These are phyloP conservation scores for Oncorhynchus keta DNA, from an alignment of 2,113 vertebrate genomes.

Conservation along the genomic window DNA sequence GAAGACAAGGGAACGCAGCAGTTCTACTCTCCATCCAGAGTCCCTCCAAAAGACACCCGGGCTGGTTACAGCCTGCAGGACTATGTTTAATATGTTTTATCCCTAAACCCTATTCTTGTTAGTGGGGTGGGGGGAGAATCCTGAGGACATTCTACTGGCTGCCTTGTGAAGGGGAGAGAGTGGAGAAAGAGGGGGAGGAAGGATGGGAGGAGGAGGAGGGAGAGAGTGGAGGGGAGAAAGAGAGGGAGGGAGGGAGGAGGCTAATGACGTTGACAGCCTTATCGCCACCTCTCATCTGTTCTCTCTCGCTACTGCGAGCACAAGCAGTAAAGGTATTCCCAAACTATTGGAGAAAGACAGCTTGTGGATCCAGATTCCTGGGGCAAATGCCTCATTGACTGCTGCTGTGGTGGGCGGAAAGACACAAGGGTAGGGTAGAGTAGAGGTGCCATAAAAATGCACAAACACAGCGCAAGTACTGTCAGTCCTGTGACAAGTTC, in stretches of 20 bases:
- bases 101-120: background rate
- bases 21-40: slow-evolving; percentile 47
- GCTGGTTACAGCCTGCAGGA: slow-evolving; percentile 83
- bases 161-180: slow-evolving; percentile 24
- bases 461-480: slow-evolving; percentile 3
- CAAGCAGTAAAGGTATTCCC: slow-evolving; percentile 40
- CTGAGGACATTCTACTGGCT: slow-evolving; percentile 31
- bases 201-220: slow-evolving; percentile 1
- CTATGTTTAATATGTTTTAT: slow-evolving; percentile 76
- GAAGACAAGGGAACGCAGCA: slow-evolving; percentile 35
- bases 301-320: slow-evolving; percentile 25
- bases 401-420: background rate
- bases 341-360: slow-evolving; percentile 43
- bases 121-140: slow-evolving; percentile 1
- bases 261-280: slow-evolving; percentile 41
- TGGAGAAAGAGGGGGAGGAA: slow-evolving; percentile 11
- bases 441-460: background rate
- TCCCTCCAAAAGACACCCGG: slow-evolving; percentile 63
- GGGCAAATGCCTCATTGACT: background rate
- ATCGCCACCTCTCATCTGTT: slow-evolving; percentile 37
- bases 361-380: slow-evolving; percentile 30
- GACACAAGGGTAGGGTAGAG: background rate
- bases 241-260: slow-evolving; percentile 9
- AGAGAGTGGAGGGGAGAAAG: slow-evolving; percentile 18
- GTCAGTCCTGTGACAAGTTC: slow-evolving; percentile 22